A percentile compares a stretch with the other conserved stretches of the same genome.
Conservation (phyloP, 2,113 vertebrate species). For the Sus scrofa region T2T-Sscrofa CM000826.6:94110501-94111000, state of each 20-base stretch:
- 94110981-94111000: background rate
- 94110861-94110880: background rate
- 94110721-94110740: background rate
- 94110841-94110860: background rate
- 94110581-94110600: background rate
- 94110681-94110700: background rate
- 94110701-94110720: background rate
- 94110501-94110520: constrained; percentile 19
- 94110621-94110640: constrained; percentile 4
- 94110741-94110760: background rate
- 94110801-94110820: background rate
- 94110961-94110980: constrained; percentile 33
- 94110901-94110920: constrained; percentile 38
- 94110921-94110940: background rate
- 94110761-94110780: background rate
- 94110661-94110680: constrained; percentile 59
- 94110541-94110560: constrained; percentile 52
- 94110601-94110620: background rate
- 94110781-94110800: background rate
- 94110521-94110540: constrained; percentile 46
- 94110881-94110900: background rate
- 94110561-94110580: background rate
- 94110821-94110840: background rate
- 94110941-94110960: background rate
- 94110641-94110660: background rate